Evolutionary conservation across 2,113 vertebrate genomes (phyloP).

Genomic region (Syngnathus typhle): DNA sequence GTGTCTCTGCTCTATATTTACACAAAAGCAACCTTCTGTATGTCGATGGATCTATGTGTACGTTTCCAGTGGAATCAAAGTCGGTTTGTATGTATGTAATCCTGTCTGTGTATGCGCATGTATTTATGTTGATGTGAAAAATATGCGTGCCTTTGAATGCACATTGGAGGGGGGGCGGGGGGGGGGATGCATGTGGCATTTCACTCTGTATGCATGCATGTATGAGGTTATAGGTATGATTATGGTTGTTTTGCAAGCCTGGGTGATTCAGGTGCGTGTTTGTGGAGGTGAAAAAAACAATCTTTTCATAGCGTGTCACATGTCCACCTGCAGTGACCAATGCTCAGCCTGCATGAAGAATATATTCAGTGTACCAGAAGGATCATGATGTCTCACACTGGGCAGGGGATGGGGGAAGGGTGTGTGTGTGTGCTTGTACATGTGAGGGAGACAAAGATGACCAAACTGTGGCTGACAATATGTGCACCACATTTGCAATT

Average conservation of each 20-base stretch:
- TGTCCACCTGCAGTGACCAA: constrained; percentile 42
- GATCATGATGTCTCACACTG: constrained; percentile 58
- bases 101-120: constrained; percentile 11
- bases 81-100: background rate
- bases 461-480: constrained; percentile 57
- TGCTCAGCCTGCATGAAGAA: constrained; percentile 54
- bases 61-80: background rate
- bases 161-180: constrained; percentile 23
- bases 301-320: constrained; percentile 52
- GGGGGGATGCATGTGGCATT: constrained; percentile 7
- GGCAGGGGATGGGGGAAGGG: constrained; percentile 46
- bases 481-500: constrained; percentile 53
- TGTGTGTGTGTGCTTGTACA: constrained; percentile 27
- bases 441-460: constrained; percentile 48
- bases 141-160: constrained; percentile 19
- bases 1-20: constrained; percentile 57
- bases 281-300: constrained; percentile 34
- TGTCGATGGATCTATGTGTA: background rate
- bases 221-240: constrained; percentile 7
- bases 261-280: constrained; percentile 10
- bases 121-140: constrained; percentile 18
- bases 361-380: constrained; percentile 61
- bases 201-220: background rate
- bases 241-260: constrained; percentile 31
- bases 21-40: constrained; percentile 20